Evolutionary conservation across 2,797 vertebrate genomes (phyloP).

Genomic region (Melanotaenia nigrans): DNA sequence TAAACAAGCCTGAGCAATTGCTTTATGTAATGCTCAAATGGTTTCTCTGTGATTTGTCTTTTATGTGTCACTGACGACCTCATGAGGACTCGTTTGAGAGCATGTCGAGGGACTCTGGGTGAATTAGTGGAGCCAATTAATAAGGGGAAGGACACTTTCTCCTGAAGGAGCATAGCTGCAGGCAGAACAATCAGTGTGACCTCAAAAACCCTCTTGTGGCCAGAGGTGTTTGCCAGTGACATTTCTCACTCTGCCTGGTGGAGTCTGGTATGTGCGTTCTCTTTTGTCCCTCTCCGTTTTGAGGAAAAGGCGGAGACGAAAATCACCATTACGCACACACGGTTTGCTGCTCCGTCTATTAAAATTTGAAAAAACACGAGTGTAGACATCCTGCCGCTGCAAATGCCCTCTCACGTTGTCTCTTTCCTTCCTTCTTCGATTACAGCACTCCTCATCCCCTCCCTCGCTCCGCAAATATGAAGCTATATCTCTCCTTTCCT

Average conservation of each 20-base stretch:
- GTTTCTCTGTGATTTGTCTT: conserved; percentile 47
- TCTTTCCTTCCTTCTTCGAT: conserved; percentile 34
- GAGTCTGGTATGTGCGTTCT: conserved; percentile 36
- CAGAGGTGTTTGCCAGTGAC: conserved; percentile 69
- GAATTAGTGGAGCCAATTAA: conserved; percentile 75
- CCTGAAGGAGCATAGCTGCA: conserved; percentile 64
- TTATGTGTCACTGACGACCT: conserved; percentile 59
- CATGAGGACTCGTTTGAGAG: conserved; percentile 36
- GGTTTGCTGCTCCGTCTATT: conserved; percentile 65
- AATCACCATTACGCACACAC: conserved; percentile 49
- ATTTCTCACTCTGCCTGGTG: conserved; percentile 65
- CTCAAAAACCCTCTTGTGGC: conserved; percentile 73
- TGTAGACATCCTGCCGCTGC: conserved; percentile 51
- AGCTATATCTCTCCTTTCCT: conserved; percentile 27
- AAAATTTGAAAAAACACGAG: conserved; percentile 59
- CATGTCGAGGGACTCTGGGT: conserved; percentile 51
- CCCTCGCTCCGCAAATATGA: conserved; percentile 60
- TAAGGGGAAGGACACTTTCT: conserved; percentile 64
- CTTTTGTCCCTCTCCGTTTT: conserved; percentile 29
- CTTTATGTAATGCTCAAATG: conserved; percentile 20
- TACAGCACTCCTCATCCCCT: conserved; percentile 37
- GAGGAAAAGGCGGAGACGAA: conserved; percentile 22
- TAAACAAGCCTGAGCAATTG: neutral
- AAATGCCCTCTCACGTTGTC: conserved; percentile 47
- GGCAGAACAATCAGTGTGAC: conserved; percentile 72